A percentile compares a stretch with the other conserved stretches of the same genome.
These are phyloP conservation scores for Zaprionus kolodkinae DNA, from an alignment of 1,140 invertebrate genomes.

Conservation along the genomic window DNA sequence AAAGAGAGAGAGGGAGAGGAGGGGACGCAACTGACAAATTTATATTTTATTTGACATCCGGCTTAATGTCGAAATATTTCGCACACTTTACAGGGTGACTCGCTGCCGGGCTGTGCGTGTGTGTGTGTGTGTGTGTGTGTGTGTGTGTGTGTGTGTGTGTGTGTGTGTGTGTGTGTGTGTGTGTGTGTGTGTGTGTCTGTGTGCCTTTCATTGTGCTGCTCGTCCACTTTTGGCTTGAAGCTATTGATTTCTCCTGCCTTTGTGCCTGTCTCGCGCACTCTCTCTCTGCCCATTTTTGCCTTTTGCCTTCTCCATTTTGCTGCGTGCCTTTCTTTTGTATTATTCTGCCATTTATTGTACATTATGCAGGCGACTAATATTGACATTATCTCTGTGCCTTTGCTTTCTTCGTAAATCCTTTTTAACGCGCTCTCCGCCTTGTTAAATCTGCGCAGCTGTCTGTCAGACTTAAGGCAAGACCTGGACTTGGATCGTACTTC, in stretches of 20 bases:
- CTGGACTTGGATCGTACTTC: no score
- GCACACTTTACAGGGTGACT: slow-evolving; percentile 47
- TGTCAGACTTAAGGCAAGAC: background rate
- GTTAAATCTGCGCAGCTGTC: slow-evolving; percentile 25
- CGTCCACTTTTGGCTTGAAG: slow-evolving; percentile 51
- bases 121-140: slow-evolving; percentile 24
- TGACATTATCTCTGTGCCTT: slow-evolving; percentile 80
- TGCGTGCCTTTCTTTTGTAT: slow-evolving; percentile 66
- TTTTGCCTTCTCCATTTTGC: slow-evolving; percentile 25
- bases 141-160: slow-evolving; percentile 20
- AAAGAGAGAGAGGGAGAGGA: slow-evolving; percentile 20
- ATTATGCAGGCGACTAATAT: slow-evolving; percentile 84
- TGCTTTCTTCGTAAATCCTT: slow-evolving; percentile 64
- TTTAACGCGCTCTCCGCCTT: slow-evolving; percentile 48
- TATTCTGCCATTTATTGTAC: slow-evolving; percentile 83
- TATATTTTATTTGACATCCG: slow-evolving; percentile 82
- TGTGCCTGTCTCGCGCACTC: slow-evolving; percentile 24
- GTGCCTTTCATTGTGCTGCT: slow-evolving; percentile 54
- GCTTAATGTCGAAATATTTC: slow-evolving; percentile 69
- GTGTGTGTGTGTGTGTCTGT: slow-evolving; percentile 22
- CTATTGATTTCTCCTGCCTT: slow-evolving; percentile 76
- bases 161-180: slow-evolving; percentile 26
- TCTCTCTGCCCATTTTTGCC: slow-evolving; percentile 25
- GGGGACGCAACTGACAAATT: slow-evolving; percentile 82
- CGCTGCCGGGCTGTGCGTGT: background rate